Base-by-base conservation (phyloP, 2,888 invertebrate species). In the Melieria picta region DNA sequence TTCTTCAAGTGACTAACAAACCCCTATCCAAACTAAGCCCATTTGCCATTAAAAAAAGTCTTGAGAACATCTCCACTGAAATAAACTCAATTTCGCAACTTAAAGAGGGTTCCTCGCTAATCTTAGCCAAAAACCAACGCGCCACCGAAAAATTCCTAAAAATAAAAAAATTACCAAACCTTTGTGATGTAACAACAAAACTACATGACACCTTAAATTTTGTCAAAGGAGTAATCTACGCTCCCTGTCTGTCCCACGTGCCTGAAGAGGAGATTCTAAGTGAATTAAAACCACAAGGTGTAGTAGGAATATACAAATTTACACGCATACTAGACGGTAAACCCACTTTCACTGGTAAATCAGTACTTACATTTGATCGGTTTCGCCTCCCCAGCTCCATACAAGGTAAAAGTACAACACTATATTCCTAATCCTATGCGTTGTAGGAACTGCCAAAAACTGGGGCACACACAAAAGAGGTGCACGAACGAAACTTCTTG, bases 231-330 rank as follows among this genome's bases (percentile, higher is more conserved):
- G 4, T 50, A 50, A 4, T 50, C 5, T 50, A 50, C 50, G 9
- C 50, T 3, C 50, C 50, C n/a, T 50, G 50, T 30, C 50, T 70
- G n/a, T 65, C 60, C 7, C 11, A 69, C 46, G 71, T 71, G 10
- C 30, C 48, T 7, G 70, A 65, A 68, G 9, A 57, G 9, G 68
- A 69, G 58, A 74, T 70, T 10, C 16, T 66, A 5, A 47, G 47
- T 11, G 62, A 72, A 16, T 71, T 71, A 61, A 71, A 65, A 55
- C 7, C 10, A 1, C 69, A 69, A 66, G 57, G 48, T 30, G 50
- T 64, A 50, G 42, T 58, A n/a, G 61, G 47, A 61, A n/a, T 11
- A 5, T 46, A 46, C 45, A 61, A 61, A 46, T 9, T 61, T 7
- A 9, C 9, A 7, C 45, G 47, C 30, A 55, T 13, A 30, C 16